Percentiles rank a stretch among this genome's conserved stretches.
phyloP scores from a whole-genome alignment of 2,888 invertebrate species.

The Acronicta psi region DNA sequence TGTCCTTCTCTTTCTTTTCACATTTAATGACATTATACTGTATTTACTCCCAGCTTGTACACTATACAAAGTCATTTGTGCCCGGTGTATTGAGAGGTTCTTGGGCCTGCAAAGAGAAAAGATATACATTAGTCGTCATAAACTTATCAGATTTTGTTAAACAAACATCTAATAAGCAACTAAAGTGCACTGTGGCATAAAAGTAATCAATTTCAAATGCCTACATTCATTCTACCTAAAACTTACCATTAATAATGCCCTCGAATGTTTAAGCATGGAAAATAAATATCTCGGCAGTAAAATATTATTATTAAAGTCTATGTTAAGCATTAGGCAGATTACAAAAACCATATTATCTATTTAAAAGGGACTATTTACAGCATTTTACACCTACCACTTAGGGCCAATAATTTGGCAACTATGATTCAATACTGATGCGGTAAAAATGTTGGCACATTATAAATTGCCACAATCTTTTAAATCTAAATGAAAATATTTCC shows the following conservation, averaged over 20 bases:
- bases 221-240: slow-evolving; percentile 56
- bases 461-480: slow-evolving; percentile 78
- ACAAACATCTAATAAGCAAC: slow-evolving; percentile 41
- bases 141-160: slow-evolving; percentile 11
- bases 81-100: slow-evolving; percentile 94
- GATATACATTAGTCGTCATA: slow-evolving; percentile 41
- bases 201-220: slow-evolving; percentile 30
- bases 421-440: slow-evolving; percentile 88
- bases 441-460: slow-evolving; percentile 89
- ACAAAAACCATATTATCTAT: slow-evolving; percentile 69
- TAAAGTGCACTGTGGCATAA: slow-evolving; percentile 42
- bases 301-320: slow-evolving; percentile 66
- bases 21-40: slow-evolving; percentile 84
- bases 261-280: slow-evolving; percentile 86
- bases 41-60: slow-evolving; percentile 84
- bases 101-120: slow-evolving; percentile 91
- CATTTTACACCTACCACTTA: slow-evolving; percentile 80
- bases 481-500: slow-evolving; percentile 82
- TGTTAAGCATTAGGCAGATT: slow-evolving; percentile 72
- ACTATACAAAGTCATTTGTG: slow-evolving; percentile 94
- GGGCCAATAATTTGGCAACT: slow-evolving; percentile 84
- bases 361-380: slow-evolving; percentile 84
- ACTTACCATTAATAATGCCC: slow-evolving; percentile 83
- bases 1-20: slow-evolving; percentile 87
- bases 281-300: slow-evolving; percentile 80